These are phyloP conservation scores for Drosophila rufa DNA, from an alignment of 1,140 invertebrate species.

Conservation along the genomic window DNA sequence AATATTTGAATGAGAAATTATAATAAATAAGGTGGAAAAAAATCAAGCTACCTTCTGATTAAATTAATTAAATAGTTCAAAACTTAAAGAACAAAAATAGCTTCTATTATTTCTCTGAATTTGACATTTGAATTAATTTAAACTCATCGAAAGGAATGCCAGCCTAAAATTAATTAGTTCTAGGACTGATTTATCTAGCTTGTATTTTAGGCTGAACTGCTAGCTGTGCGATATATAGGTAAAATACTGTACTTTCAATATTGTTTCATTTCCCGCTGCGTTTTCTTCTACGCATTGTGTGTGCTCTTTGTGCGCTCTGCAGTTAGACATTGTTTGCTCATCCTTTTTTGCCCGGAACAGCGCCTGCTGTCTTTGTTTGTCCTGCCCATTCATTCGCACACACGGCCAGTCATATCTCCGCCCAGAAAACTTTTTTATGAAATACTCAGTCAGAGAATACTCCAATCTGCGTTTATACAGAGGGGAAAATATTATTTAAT, in stretches of 20 bases:
- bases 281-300: slow-evolving; percentile 14
- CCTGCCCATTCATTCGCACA: slow-evolving; percentile 75
- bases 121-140: neutral
- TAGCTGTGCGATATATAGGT: neutral
- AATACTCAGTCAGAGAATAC: slow-evolving; percentile 43
- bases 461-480: slow-evolving; percentile 16
- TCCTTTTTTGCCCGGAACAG: slow-evolving; percentile 63
- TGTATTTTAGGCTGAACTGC: neutral
- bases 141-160: neutral
- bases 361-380: slow-evolving; percentile 78
- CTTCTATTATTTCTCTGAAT: too few species aligned
- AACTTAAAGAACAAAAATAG: too few species aligned
- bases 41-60: too few species aligned
- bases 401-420: slow-evolving; percentile 33
- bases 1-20: neutral
- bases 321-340: slow-evolving; percentile 66
- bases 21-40: too few species aligned
- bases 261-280: slow-evolving; percentile 54
- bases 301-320: slow-evolving; percentile 33
- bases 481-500: neutral
- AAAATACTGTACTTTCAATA: slow-evolving; percentile 35
- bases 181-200: neutral
- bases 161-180: neutral
- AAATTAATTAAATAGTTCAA: too few species aligned
- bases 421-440: slow-evolving; percentile 17